These are phyloP conservation scores for Nephrotoma appendiculata DNA, from an alignment of 2,888 invertebrate genomes.

Conservation along the genomic window DNA sequence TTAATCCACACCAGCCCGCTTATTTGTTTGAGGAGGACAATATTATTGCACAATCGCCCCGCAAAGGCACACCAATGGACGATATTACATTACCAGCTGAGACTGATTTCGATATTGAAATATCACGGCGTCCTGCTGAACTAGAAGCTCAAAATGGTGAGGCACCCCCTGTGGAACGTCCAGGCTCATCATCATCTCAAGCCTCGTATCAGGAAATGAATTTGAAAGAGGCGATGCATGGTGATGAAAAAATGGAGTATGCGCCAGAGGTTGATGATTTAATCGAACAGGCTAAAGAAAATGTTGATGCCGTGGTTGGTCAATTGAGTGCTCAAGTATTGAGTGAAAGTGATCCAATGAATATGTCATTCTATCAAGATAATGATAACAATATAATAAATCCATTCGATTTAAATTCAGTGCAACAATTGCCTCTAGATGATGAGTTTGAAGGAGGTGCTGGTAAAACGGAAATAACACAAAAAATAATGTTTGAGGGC, in stretches of 20 bases:
- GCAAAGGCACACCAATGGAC: conserved; percentile 40
- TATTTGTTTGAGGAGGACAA: conserved; percentile 17
- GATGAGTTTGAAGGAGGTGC: neutral
- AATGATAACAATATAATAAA: conserved; percentile 13
- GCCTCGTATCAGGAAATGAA: conserved; percentile 16
- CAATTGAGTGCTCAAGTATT: neutral
- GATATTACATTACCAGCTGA: conserved; percentile 25
- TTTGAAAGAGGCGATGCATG: conserved; percentile 19
- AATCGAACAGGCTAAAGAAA: neutral
- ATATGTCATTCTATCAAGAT: conserved; percentile 10
- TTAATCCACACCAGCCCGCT: conserved; percentile 7
- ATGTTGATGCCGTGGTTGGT: neutral
- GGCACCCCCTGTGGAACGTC: conserved; percentile 13
- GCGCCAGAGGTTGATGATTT: conserved; percentile 10
- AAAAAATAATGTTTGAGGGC: neutral
- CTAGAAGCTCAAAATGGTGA: conserved; percentile 17
- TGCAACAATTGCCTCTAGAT: conserved; percentile 23
- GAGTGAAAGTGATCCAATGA: conserved; percentile 11
- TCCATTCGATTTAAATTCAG: conserved; percentile 21
- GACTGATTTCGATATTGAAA: conserved; percentile 26
- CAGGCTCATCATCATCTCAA: conserved; percentile 10
- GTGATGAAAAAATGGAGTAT: conserved; percentile 18
- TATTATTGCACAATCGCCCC: conserved; percentile 55
- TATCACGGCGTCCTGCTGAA: conserved; percentile 28
- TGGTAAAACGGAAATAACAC: neutral